Evolutionary conservation across 2,113 vertebrate species (phyloP), one percentile per base, ranked within the genome.

Genomic region (Tamias sibiricus): DNA sequence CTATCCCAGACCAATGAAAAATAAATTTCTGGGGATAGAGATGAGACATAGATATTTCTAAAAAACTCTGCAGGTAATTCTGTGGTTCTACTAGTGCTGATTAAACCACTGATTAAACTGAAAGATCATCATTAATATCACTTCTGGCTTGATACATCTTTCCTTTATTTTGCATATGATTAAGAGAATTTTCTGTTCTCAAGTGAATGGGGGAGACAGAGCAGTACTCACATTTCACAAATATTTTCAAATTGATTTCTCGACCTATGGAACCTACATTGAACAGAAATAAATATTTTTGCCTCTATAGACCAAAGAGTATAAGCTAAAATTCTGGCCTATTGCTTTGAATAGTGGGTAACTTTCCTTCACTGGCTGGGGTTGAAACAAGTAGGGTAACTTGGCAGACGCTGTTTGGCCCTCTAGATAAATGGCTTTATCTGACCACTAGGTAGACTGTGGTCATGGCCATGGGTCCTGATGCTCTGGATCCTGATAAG

Each of bases 221-320:
- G 10, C 68, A 86, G 77, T 72, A 83, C 72, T 64, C 68, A 17
- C 47, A 90, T 82, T 90, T 87, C 44, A 85, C 24, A 52, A 81
- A 88, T 92, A 90, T 95, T 97, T 94, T 59, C 49, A 76, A 59
- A 64, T 59, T 57, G 66, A 80, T 92, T 96, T 95, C 54, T 94
- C 71, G 91, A 9, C 22, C 83, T 24, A 59, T 52, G 49, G 26
- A 84, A 57, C 44, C 95, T 90, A 76, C 76, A 72, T 90, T 57
- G 69, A 81, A 72, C 40, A 77, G 42, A 94, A 92, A 90, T 66
- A 88, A 87, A 64, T 94, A 80, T 64, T 74, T 92, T 95, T 77
- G 17, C 16, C 54, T 91, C n/a, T 19, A n/a, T 77, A 64, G 24
- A 42, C 49, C 94, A 80, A 72, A 89, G 30, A 22, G 28, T 74